Conservation (phyloP, 2,888 invertebrate genomes). For the Acanthococcus lagerstroemiae region DNA sequence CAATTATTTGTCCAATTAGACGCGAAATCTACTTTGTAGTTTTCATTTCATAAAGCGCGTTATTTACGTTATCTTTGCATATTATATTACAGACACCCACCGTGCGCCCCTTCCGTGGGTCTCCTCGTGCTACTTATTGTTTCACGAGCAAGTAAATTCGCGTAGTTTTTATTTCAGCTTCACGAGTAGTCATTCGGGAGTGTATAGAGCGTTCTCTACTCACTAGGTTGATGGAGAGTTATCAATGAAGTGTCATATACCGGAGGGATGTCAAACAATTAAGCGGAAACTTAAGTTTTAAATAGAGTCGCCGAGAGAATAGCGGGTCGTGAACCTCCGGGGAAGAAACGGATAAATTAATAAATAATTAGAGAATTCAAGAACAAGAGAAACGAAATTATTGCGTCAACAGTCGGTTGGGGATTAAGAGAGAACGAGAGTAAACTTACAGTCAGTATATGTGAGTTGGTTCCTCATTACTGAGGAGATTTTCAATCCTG, state of each 20-base stretch:
- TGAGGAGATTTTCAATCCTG: too few species aligned
- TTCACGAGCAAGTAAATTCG: background rate
- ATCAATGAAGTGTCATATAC: constrained; percentile 5
- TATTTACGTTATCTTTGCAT: constrained; percentile 29
- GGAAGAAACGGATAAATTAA: background rate
- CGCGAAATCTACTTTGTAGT: constrained; percentile 21
- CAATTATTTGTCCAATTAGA: constrained; percentile 30
- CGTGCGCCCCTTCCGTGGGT: background rate
- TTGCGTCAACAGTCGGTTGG: background rate
- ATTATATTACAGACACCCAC: constrained; percentile 29
- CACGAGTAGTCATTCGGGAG: background rate
- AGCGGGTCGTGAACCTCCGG: background rate
- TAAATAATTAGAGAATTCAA: background rate
- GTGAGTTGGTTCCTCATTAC: too few species aligned
- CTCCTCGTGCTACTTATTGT: constrained; percentile 4
- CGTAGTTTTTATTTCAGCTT: constrained; percentile 8
- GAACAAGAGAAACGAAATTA: background rate
- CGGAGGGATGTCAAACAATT: too few species aligned
- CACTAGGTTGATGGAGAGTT: constrained; percentile 13
- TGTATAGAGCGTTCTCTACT: background rate
- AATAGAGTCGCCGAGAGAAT: background rate
- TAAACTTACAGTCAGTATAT: too few species aligned
- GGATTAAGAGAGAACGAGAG: background rate
- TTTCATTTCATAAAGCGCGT: constrained; percentile 27
- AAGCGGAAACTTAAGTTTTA: too few species aligned